Percentiles rank a stretch among this genome's conserved stretches.
These are phyloP conservation scores for Callaeas wilsoni DNA, from an alignment of 2,113 vertebrate species.

Conservation along the genomic window DNA sequence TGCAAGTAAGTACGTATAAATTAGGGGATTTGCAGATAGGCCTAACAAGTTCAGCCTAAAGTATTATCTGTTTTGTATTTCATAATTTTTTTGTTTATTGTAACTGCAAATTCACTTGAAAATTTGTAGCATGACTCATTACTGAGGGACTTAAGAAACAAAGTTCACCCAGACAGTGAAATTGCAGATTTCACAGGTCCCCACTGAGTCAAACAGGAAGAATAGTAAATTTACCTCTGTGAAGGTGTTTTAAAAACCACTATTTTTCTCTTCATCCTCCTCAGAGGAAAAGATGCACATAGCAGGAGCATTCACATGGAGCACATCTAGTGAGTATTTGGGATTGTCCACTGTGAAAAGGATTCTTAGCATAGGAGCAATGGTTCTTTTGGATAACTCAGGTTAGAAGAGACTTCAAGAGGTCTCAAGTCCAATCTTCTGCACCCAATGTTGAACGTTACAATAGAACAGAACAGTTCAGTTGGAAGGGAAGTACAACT, in stretches of 20 bases:
- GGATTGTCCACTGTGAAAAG: not conserved
- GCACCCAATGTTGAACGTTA: not conserved
- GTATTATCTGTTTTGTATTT: not conserved
- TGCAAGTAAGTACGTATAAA: not conserved
- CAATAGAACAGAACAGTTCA: not conserved
- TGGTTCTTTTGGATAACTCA: not conserved
- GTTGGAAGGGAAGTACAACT: not conserved
- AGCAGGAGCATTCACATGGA: not conserved
- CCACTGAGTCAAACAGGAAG: not conserved
- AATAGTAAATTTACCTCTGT: not conserved
- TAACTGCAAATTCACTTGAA: not conserved
- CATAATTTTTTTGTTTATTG: not conserved
- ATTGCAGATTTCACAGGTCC: not conserved
- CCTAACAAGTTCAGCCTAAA: not conserved
- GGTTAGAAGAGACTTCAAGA: not conserved
- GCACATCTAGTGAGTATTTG: not conserved
- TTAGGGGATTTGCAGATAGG: not conserved
- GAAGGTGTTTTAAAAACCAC: not conserved
- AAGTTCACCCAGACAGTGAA: not conserved
- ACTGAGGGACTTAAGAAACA: not conserved
- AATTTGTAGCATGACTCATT: not conserved
- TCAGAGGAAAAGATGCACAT: not conserved
- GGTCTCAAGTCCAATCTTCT: not conserved
- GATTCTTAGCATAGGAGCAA: not conserved
- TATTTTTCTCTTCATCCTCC: not conserved